phyloP scores from a whole-genome alignment of 2,797 vertebrate genomes.

The Dryobates pubescens region DNA sequence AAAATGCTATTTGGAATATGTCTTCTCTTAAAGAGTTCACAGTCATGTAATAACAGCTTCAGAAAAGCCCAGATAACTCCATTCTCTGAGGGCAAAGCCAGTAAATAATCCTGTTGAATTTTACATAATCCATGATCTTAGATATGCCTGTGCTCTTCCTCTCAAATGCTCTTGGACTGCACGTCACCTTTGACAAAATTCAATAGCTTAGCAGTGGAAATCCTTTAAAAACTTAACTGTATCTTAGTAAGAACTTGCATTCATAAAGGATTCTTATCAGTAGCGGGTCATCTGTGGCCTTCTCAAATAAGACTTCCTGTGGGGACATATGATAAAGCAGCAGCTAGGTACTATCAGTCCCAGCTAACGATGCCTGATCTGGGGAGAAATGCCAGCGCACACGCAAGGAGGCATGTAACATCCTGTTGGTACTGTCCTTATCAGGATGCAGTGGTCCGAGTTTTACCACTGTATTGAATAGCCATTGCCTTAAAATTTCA shows the following conservation, averaged over 20 bases:
- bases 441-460: neutral
- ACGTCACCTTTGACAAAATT: neutral
- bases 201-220: neutral
- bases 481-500: constrained; percentile 33
- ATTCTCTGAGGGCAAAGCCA: neutral
- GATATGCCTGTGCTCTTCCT: neutral
- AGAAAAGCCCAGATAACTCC: constrained; percentile 6
- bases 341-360: neutral
- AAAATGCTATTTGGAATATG: neutral
- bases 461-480: constrained; percentile 6
- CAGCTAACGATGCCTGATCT: neutral
- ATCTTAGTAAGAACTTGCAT: neutral
- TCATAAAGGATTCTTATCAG: neutral
- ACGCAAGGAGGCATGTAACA: neutral
- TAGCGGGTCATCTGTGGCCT: neutral
- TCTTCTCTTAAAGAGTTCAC: neutral
- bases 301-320: neutral
- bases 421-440: neutral
- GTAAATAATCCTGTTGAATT: neutral
- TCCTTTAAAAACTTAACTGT: neutral
- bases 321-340: neutral
- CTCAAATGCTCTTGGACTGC: neutral
- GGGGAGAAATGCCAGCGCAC: constrained; percentile 7
- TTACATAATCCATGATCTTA: neutral
- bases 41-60: neutral